Base-by-base conservation (phyloP, 2,113 vertebrate species). In the Ellobius talpinus region DNA sequence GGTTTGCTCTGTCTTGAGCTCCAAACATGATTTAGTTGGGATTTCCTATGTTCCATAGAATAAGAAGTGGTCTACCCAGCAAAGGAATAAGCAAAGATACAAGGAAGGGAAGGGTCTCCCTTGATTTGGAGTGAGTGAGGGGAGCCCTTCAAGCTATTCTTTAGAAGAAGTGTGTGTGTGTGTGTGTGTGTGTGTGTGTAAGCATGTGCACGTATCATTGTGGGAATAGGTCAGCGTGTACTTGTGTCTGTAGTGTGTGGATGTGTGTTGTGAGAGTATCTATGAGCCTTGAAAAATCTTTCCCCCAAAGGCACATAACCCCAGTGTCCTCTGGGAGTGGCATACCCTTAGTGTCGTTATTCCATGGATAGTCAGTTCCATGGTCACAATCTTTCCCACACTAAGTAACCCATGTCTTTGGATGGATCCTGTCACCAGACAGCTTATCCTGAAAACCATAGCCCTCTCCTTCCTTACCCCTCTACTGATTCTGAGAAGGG, bases 381-480 rank as follows among this genome's bases (percentile, higher is more conserved):
- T 9, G 0, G 50, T 68, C 26, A 29, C 23, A 52, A 5, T 55
- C 68, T 58, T 2, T 1, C 14, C 39, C 33, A 1, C 2, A 0
- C 17, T 21, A 0, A 26, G 68, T 23, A 19, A 19, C 65, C 29
- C 0, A 7, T 26, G 29, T 4, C 12, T 70, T 87, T 5, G 42
- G 19, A 19, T 2, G 52, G 24, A 10, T 39, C 91, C 19, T 26
- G 42, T 58, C 29, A 0, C 1, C 52, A 55, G 47, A 26, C 26
- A 4, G 14, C 29, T 47, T 58, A 7, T 36, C 1, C 14, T 7
- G 66, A 55, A 47, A 33, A 14, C 65, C 24, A 0, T 23, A 4
- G 5, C 31, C 58, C 24, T 45, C 19, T 55, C 26, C 63, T 24
- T 0, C 0, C 7, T 24, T 26, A 7, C 14, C 0, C 0, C 0